Conservation (phyloP, 2,888 invertebrate genomes). For the Lycaena phlaeas region DNA sequence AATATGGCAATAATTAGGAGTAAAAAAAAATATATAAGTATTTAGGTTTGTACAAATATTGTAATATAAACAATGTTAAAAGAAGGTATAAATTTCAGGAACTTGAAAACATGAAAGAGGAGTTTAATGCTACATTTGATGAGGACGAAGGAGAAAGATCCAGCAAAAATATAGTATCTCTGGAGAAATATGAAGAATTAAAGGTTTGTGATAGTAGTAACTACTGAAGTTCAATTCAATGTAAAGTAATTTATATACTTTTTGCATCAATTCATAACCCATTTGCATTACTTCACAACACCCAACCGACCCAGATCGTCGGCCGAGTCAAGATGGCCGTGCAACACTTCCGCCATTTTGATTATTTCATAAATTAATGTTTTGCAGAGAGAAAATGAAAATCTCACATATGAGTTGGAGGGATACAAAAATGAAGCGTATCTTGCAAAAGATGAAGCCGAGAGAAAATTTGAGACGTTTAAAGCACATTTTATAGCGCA, state of each 20-base stretch:
- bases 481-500: constrained; percentile 85
- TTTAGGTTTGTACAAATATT: too few relatives aligned
- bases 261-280: too few relatives aligned
- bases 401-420: constrained; percentile 88
- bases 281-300: too few relatives aligned
- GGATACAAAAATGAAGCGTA: constrained; percentile 94
- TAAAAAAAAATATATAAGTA: too few relatives aligned
- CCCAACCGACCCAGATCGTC: too few relatives aligned
- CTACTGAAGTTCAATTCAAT: too few relatives aligned
- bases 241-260: constrained; percentile 12
- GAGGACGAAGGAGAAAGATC: constrained; percentile 46
- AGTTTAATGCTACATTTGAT: constrained; percentile 42
- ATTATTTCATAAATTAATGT: too few relatives aligned
- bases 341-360: too few relatives aligned
- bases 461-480: constrained; percentile 79
- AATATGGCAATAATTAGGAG: too few relatives aligned
- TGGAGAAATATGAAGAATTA: constrained; percentile 47
- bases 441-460: constrained; percentile 84
- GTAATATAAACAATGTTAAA: background rate
- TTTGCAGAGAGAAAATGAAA: constrained; percentile 85
- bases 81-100: constrained; percentile 30
- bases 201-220: too few relatives aligned
- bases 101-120: constrained; percentile 50
- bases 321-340: too few relatives aligned
- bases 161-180: constrained; percentile 32